phyloP scores from a whole-genome alignment of 2,113 vertebrate species.

The Trogon melanurus region DNA sequence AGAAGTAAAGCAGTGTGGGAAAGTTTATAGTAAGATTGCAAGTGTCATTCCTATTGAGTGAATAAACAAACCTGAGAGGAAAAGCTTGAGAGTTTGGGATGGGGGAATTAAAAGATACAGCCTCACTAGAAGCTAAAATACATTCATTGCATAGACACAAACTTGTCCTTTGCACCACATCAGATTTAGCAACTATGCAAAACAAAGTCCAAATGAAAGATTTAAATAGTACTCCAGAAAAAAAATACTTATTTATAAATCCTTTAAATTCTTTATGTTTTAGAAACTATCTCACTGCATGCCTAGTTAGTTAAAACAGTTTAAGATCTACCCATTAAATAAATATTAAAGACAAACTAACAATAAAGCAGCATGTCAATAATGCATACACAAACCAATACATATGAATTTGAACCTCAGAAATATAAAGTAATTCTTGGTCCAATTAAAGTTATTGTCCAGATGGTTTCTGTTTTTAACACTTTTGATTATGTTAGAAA shows the following conservation, averaged over 20 bases:
- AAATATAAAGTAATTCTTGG: background rate
- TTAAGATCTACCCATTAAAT: background rate
- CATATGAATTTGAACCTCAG: background rate
- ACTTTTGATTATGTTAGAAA: background rate
- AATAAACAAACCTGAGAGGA: conserved; percentile 58
- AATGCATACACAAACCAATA: background rate
- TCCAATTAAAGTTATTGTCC: background rate
- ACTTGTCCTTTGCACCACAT: background rate
- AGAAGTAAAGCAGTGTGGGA: conserved; percentile 47
- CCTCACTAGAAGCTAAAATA: background rate
- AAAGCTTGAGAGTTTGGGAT: background rate
- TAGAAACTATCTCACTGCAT: background rate
- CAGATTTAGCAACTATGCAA: background rate
- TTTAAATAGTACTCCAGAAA: background rate
- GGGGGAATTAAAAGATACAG: background rate
- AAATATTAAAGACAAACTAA: conserved; percentile 1
- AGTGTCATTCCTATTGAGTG: background rate
- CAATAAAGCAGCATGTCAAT: background rate
- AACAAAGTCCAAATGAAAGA: background rate
- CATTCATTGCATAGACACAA: background rate
- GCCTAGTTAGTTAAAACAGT: background rate
- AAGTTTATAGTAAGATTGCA: conserved; percentile 46
- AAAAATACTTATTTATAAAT: background rate
- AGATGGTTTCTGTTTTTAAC: conserved; percentile 10
- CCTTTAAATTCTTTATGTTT: background rate